phyloP scores from a whole-genome alignment of 2,888 invertebrate genomes.

The Cerceris rybyensis region DNA sequence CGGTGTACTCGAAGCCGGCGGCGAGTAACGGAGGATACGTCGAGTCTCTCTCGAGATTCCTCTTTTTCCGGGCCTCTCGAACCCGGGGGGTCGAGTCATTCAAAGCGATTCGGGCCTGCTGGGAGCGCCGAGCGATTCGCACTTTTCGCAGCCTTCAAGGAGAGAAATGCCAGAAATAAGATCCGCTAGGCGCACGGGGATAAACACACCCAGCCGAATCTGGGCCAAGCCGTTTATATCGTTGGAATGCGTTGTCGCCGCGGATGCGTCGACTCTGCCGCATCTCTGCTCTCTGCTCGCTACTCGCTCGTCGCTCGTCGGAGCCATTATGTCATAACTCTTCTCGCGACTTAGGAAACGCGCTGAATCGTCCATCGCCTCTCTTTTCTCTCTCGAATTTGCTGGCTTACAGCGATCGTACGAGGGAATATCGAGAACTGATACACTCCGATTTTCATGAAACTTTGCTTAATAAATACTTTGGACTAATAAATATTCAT shows the following conservation, averaged over 20 bases:
- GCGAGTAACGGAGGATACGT: too few relatives aligned
- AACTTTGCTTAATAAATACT: too few relatives aligned
- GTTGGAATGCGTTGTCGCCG: conserved; percentile 67
- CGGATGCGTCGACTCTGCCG: conserved; percentile 42
- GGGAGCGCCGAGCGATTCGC: conserved; percentile 19
- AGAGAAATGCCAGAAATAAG: conserved; percentile 72
- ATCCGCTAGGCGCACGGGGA: conserved; percentile 63
- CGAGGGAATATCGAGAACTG: too few relatives aligned
- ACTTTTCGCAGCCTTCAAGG: conserved; percentile 60
- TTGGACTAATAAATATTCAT: too few relatives aligned
- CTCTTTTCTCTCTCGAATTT: not conserved
- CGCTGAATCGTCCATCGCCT: not conserved
- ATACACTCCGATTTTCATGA: too few relatives aligned
- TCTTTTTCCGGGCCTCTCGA: not conserved
- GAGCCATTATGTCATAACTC: conserved; percentile 61
- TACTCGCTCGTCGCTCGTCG: conserved; percentile 15
- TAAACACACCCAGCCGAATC: conserved; percentile 69
- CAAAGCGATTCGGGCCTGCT: conserved; percentile 10
- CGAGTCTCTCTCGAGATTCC: not conserved
- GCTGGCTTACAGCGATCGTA: too few relatives aligned
- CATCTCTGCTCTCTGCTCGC: too few relatives aligned
- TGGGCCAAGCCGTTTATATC: conserved; percentile 73
- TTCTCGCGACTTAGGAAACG: conserved; percentile 31
- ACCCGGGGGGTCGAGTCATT: conserved; percentile 13
- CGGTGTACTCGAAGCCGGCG: too few relatives aligned